Conservation (phyloP, 2,888 invertebrate genomes). For the Drosophila cracens region DNA sequence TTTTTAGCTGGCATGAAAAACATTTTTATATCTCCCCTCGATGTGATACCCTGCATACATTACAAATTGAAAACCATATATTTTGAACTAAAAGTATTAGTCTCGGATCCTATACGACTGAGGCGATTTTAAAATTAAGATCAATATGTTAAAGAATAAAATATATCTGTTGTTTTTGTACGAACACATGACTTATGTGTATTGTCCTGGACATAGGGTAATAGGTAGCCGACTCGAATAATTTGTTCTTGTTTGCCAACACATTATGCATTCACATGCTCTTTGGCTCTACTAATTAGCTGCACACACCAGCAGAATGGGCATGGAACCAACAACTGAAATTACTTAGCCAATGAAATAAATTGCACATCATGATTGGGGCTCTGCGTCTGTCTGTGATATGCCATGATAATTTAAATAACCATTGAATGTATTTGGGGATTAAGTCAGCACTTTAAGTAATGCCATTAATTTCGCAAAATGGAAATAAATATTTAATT, state of each 20-base stretch:
- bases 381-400: not conserved
- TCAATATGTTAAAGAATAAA: not conserved
- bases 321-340: not conserved
- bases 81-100: not conserved
- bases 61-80: not conserved
- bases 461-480: not conserved
- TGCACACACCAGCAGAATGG: slow-evolving; percentile 7
- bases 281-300: slow-evolving; percentile 60
- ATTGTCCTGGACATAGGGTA: not conserved
- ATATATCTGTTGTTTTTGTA: not conserved
- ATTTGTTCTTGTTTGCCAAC: slow-evolving; percentile 13
- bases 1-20: slow-evolving; percentile 40
- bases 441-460: slow-evolving; percentile 21
- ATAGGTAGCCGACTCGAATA: not conserved
- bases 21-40: slow-evolving; percentile 25
- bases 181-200: not conserved
- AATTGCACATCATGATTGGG: slow-evolving; percentile 7
- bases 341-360: slow-evolving; percentile 16
- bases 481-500: not conserved
- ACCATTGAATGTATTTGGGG: slow-evolving; percentile 4
- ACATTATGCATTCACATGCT: slow-evolving; percentile 50
- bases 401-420: slow-evolving; percentile 22
- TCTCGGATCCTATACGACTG: not conserved
- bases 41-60: slow-evolving; percentile 2
- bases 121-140: not conserved